Percentiles rank a stretch among this genome's conserved stretches.
Evolutionary conservation across 2,888 invertebrate genomes (phyloP).

Genomic region (Scaptomyza flava): DNA sequence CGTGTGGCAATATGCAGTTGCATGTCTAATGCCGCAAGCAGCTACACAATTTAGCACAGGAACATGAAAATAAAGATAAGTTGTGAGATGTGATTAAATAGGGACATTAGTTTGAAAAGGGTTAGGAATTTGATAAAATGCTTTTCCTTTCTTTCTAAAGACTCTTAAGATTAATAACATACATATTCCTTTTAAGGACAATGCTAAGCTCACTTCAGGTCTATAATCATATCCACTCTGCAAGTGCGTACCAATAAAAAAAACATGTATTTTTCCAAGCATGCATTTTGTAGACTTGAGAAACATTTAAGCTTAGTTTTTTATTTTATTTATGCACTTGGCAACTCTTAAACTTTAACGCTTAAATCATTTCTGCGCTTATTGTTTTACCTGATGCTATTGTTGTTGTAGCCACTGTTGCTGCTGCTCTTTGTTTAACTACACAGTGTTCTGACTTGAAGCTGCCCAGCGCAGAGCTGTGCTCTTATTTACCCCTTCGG

Average conservation of each 20-base stretch:
- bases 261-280: no score
- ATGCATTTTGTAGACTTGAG: background rate
- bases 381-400: constrained; percentile 58
- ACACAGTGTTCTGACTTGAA: constrained; percentile 37
- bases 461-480: constrained; percentile 54
- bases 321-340: constrained; percentile 41
- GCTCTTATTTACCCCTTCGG: constrained; percentile 75
- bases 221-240: no score
- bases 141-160: no score
- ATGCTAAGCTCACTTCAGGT: no score
- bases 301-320: constrained; percentile 24
- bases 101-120: constrained; percentile 4
- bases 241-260: no score
- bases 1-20: constrained; percentile 58
- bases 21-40: constrained; percentile 42
- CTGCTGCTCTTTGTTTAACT: constrained; percentile 16
- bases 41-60: constrained; percentile 52
- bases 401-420: constrained; percentile 13
- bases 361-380: constrained; percentile 67
- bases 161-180: no score
- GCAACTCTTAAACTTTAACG: constrained; percentile 53
- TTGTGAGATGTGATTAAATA: constrained; percentile 23
- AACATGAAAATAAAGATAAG: constrained; percentile 46
- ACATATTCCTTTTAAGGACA: no score
- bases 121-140: background rate